Evolutionary conservation across 2,797 vertebrate genomes (phyloP), one percentile per base, ranked within the genome.

Genomic region (Amphiprion clarkii): DNA sequence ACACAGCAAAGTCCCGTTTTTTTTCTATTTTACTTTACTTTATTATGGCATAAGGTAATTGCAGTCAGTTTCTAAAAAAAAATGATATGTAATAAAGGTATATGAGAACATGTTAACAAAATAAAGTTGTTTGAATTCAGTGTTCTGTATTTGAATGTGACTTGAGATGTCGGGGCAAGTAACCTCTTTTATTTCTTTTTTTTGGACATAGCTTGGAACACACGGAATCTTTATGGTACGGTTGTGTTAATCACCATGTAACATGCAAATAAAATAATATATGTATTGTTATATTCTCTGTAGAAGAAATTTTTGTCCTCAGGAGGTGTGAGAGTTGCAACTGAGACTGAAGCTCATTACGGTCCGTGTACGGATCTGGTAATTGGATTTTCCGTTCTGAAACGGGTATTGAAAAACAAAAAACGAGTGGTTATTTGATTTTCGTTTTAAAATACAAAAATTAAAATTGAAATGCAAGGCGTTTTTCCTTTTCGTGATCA

Each of bases 41-140:
- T 88, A 87, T 88, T 88, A 91, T 89, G 82, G 71, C 84, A 90
- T 85, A 89, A 89, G 83, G 81, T 91, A 83, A 89, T 86, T 88
- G 84, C 90, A 89, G 85, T 92, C 79, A 25, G 82, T 94, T 95
- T 93, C 82, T 90, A 58, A 86, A 92, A 87, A 86, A 87, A 61
- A 91, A 84, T n/a, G 52, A 82, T 65, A 78, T 90, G 81, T 88
- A 80, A 87, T 90, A 89, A 94, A 91, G 88, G 71, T 85, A 82
- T 90, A 89, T 88, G 78, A 92, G 86, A 91, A 92, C 90, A 91
- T 89, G 87, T 93, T 92, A 82, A 89, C 79, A 85, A 93, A 94
- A 94, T 90, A 90, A 94, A 94, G 83, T 88, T 88, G 91, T 94
- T 93, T 94, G 90, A 94, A 94, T 91, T 94, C 80, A 90, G 78